Evolutionary conservation across 2,113 vertebrate species (phyloP), one percentile per base, ranked within the genome.

Genomic region (Gobiocypris rarus): DNA sequence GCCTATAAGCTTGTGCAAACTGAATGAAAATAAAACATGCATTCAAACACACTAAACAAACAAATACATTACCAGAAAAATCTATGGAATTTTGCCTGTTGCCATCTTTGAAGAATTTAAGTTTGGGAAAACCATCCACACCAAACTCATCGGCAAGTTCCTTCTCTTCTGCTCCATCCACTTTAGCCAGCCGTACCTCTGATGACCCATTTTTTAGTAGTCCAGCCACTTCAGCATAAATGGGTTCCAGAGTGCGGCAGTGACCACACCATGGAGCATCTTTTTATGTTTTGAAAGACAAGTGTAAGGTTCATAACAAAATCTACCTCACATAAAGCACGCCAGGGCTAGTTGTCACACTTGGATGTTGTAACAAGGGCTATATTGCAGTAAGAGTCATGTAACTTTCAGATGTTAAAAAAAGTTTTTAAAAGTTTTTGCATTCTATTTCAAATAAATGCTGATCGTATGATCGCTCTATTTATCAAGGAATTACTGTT

Each of bases 211-310:
- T 87, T 87, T 93, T 96, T 86, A 98, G 93, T 26, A 73, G 45
- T 0, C 80, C 74, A 0, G 97, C 97, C 0, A 95, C 96, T 83
- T 93, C 92, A 1, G 93, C 90, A 0, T 93, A 98, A 54, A 95
- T 74, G 0, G 97, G 97, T 67, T 96, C 97, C 85, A 99, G 85
- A 0, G 31, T 90, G 85, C 89, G 89, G 81, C 97, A 99, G 91
- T 97, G 97, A 31, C 94, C 92, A 0, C 97, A 98, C 97, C 96
- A 97, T 0, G 96, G 96, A 0, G 96, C 96, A 0, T 97, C 98
- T 99, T 74, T 61, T 61, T 14, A n/a, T 3, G 14, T 17, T 52
- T 45, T 6, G 26, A 19, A 31, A 78, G 38, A 48, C 8, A 28
- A 26, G 26, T 52, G 4, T 28, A 38, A 45, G 17, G 31, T 31